A percentile compares a stretch with the other conserved stretches of the same genome.
Conservation (phyloP, 2,888 invertebrate species). For the Athalia circularis region DNA sequence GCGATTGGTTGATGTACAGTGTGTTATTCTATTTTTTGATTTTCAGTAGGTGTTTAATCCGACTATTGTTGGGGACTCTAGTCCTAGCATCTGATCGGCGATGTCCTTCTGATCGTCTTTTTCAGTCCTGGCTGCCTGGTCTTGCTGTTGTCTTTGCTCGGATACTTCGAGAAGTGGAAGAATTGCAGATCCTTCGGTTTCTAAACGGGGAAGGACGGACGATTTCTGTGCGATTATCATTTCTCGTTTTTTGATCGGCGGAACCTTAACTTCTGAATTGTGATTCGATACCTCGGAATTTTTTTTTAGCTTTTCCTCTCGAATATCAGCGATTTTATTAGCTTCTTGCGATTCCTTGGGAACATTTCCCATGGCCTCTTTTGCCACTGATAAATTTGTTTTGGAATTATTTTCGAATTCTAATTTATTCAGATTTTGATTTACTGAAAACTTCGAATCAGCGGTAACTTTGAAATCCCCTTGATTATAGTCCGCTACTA, state of each 20-base stretch:
- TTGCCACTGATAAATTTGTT: too few relatives aligned
- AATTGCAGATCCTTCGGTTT: constrained; percentile 4
- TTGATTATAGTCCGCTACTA: too few relatives aligned
- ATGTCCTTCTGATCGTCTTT: constrained; percentile 39
- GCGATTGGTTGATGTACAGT: neutral
- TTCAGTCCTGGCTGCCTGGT: constrained; percentile 29
- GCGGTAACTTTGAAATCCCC: too few relatives aligned
- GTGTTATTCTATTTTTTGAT: neutral
- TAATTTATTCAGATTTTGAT: too few relatives aligned
- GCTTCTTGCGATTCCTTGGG: too few relatives aligned
- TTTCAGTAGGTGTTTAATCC: constrained; percentile 29
- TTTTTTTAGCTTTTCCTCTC: too few relatives aligned
- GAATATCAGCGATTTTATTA: too few relatives aligned
- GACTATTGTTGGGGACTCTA: neutral
- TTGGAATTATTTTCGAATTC: too few relatives aligned
- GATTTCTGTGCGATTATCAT: constrained; percentile 2
- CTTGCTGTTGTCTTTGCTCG: constrained; percentile 25
- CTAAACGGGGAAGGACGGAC: neutral
- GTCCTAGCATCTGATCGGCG: constrained; percentile 38
- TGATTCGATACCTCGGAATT: neutral
- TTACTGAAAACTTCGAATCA: too few relatives aligned
- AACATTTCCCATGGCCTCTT: too few relatives aligned
- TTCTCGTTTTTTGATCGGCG: neutral
- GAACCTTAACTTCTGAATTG: neutral
- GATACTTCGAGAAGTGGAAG: constrained; percentile 18